These are phyloP conservation scores for Agrenia bidenticulata DNA, from an alignment of 2,888 invertebrate genomes.

Conservation along the genomic window DNA sequence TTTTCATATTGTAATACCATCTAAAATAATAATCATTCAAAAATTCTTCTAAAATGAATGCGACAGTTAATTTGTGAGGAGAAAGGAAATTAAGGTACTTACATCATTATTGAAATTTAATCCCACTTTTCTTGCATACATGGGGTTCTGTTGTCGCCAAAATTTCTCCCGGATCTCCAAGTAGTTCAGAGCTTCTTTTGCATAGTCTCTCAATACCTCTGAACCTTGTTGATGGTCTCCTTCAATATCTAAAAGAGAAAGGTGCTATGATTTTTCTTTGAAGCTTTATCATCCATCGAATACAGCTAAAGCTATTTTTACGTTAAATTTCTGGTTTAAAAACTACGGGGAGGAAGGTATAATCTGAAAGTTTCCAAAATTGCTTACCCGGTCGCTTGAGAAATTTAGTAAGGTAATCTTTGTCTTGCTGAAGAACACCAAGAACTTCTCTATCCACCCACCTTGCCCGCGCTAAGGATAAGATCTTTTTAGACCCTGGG, in stretches of 20 bases:
- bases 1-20: conserved; percentile 42
- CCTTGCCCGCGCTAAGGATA: conserved; percentile 24
- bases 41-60: background rate
- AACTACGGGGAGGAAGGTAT: too few species aligned
- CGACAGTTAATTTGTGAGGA: background rate
- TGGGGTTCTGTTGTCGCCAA: conserved; percentile 51
- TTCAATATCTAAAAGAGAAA: conserved; percentile 43
- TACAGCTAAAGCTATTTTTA: background rate
- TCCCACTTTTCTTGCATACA: conserved; percentile 50
- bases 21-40: background rate
- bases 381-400: conserved; percentile 38
- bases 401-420: conserved; percentile 48
- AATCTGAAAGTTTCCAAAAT: too few species aligned
- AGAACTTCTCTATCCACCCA: conserved; percentile 51
- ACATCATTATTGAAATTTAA: conserved; percentile 51
- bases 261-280: background rate
- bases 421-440: conserved; percentile 47
- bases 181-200: conserved; percentile 48
- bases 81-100: conserved; percentile 11
- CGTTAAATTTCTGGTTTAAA: too few species aligned
- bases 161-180: conserved; percentile 49
- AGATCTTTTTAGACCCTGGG: conserved; percentile 25
- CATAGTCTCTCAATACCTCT: conserved; percentile 43
- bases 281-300: background rate
- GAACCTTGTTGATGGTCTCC: conserved; percentile 48